These are phyloP conservation scores for Novumbra hubbsi DNA, from an alignment of 2,797 vertebrate genomes.

Conservation along the genomic window DNA sequence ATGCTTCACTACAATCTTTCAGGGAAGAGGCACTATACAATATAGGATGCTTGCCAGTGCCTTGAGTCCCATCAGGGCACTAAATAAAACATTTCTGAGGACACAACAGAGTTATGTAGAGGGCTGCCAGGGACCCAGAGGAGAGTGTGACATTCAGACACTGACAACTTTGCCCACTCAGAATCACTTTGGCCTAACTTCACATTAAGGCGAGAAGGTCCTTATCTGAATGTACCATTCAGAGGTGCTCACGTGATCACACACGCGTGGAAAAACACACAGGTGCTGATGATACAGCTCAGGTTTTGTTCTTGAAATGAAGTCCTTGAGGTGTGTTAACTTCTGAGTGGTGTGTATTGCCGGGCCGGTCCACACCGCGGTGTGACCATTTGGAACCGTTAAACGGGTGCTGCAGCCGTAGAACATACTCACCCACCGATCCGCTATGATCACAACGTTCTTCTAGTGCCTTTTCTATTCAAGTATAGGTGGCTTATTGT, in stretches of 20 bases:
- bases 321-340: not conserved
- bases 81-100: slow-evolving; percentile 9
- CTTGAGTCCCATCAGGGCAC: slow-evolving; percentile 3
- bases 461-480: not conserved
- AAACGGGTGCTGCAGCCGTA: not conserved
- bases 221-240: slow-evolving; percentile 1
- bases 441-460: not conserved
- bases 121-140: slow-evolving; percentile 21
- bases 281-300: not conserved
- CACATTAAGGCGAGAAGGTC: not conserved
- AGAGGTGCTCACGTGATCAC: not conserved
- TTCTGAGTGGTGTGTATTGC: not conserved
- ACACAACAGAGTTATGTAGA: too few relatives aligned
- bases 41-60: slow-evolving; percentile 24
- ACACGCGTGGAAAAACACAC: not conserved
- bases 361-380: not conserved
- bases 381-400: not conserved
- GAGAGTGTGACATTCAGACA: slow-evolving; percentile 14
- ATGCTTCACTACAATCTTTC: slow-evolving; percentile 37
- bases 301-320: not conserved
- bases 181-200: not conserved
- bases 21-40: slow-evolving; percentile 48
- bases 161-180: slow-evolving; percentile 15
- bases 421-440: not conserved
- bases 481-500: not conserved